Evolutionary conservation across 2,113 vertebrate genomes (phyloP), one percentile per base, ranked within the genome.

Genomic region (Trogon melanurus): DNA sequence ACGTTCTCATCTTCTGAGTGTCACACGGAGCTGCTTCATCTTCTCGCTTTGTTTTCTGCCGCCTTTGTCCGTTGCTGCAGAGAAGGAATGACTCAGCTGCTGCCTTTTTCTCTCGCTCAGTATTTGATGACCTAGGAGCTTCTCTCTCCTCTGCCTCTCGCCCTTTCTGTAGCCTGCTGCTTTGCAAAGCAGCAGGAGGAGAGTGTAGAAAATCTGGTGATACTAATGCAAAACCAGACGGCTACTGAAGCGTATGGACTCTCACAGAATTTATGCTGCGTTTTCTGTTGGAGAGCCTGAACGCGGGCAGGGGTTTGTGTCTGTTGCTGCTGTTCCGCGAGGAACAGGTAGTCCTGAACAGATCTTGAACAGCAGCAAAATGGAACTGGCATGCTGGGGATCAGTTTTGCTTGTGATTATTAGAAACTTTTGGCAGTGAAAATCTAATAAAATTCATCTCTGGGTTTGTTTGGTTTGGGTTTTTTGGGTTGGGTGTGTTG

Each of bases 61-160:
- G 75, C 26, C 45, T 36, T n/a, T 54, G 44, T 45, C 29, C 14
- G 5, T 36, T 51, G 69, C 75, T 81, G 79, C 93, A 86, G 76
- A 81, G 79, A 30, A 57, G 47, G 45, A 65, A 27, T 95, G 93
- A 89, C 88, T 96, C 93, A 78, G 88, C 91, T 88, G 47, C 38
- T 88, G 64, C 30, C 69, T 79, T 41, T 41, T 41, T 58, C 79
- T 78, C n/a, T 86, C 30, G 51, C 70, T 47, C 56, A 12, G 69
- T 47, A 70, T 12, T n/a, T 47, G 16, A 5, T 70, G 76, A 60
- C 53, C 54, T 71, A 6, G 47, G 57, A 87, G 57, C 73, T 85
- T 82, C 45, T 7, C 79, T 91, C 34, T 70, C 26, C 48, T 44
- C 50, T 87, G 70, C 6, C 61, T 79, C 1, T 73, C 61, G 41